Base-by-base conservation (phyloP, 2,797 vertebrate species). In the Pangasius djambal region DNA sequence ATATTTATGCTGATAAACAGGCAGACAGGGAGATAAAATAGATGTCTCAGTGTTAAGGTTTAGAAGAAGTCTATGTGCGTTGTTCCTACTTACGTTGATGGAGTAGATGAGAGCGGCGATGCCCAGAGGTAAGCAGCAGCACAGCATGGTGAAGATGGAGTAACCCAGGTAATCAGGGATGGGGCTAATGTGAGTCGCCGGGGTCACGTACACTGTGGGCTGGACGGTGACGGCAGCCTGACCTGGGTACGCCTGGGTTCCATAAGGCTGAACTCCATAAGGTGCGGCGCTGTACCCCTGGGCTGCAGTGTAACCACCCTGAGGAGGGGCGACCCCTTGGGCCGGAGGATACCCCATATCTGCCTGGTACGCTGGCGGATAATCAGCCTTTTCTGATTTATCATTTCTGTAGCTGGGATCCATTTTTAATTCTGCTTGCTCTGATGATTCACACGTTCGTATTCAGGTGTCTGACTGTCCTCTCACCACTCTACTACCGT, bases 121-220 rank as follows among this genome's bases (percentile, higher is more conserved):
- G 50, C 97, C 96, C 0, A 97, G 85, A 0, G 97, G 96, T 61
- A 96, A 72, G 89, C 94, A 97, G 92, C 97, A 97, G 91, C 95
- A 97, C 78, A 97, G 10, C 93, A 96, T 13, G 90, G 95, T 96
- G 91, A 96, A 95, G 92, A 97, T 94, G 90, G 96, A 97, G 90
- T 96, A 96, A 37, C 91, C 37, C 94, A 97, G 0, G 93, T 96
- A 96, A 91, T 97, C 96, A 0, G 93, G 93, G 57, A 92, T 65
- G 0, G 93, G 94, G 15, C 91, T 5, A 0, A 15, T 1, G 86
- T 96, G 91, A 0, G 94, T 93, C 20, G 1, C 37, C 0, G 44
- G 90, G 1, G 92, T 57, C 91, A 95, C 90, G 5, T 65, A 95
- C 9, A 94, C 61, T 0, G 93, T 89, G 20, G 95, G 93, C 92